Evolutionary conservation across 1,140 invertebrate genomes (phyloP).

Genomic region (Onthophagus taurus): DNA sequence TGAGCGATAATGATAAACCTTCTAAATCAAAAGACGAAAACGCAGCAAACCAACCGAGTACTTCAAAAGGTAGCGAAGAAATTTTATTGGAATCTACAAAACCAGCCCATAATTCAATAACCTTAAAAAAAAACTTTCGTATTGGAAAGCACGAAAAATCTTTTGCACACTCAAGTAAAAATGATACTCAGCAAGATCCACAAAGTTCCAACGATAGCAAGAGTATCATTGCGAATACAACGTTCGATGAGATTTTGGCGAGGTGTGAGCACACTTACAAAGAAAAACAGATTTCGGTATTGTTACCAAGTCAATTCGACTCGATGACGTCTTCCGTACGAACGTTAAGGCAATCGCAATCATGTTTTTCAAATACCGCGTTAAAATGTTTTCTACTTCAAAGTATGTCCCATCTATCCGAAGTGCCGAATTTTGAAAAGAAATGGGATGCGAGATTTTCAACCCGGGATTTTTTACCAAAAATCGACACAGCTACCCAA

Average conservation of each 20-base stretch:
- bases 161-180: no score
- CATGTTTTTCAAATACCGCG: conserved; percentile 1
- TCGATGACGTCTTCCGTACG: conserved; percentile 1
- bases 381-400: conserved; percentile 7
- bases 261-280: conserved; percentile 5
- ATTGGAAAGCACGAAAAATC: background rate
- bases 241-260: conserved; percentile 5
- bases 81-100: no score
- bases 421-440: no score
- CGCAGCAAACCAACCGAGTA: no score
- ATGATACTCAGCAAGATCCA: background rate
- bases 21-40: background rate
- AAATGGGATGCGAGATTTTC: conserved; percentile 5
- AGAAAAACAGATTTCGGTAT: background rate
- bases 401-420: conserved; percentile 4
- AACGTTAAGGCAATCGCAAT: conserved; percentile 2
- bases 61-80: no score
- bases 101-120: background rate
- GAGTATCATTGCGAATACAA: background rate
- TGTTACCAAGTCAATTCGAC: conserved; percentile 5
- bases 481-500: no score
- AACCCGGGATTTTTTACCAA: background rate
- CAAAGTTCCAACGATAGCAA: background rate
- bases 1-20: conserved; percentile 7
- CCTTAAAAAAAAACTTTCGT: background rate